Percentiles rank a stretch among this genome's conserved stretches.
phyloP scores from a whole-genome alignment of 1,140 invertebrate species.

The Hydropsyche tenuis region DNA sequence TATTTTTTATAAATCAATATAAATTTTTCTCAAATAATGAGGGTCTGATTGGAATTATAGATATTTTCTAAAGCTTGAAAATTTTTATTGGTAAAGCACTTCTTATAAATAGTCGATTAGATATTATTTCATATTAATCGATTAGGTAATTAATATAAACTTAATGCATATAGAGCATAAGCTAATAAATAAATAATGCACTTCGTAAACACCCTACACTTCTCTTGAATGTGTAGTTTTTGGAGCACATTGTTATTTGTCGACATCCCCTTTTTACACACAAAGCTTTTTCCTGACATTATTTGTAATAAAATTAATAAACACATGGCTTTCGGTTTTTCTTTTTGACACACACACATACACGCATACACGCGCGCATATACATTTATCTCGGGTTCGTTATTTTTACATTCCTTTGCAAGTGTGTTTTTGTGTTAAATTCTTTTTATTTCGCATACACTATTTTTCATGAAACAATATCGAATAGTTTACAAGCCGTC shows the following conservation, averaged over 20 bases:
- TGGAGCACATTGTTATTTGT: conserved; percentile 29
- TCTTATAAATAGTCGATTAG: no score
- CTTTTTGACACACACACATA: conserved; percentile 4
- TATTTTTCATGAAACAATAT: neutral
- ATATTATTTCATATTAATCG: no score
- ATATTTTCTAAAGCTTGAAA: no score
- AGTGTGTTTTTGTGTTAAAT: neutral
- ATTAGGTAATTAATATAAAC: no score
- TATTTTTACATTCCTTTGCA: no score
- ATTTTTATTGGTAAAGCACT: no score
- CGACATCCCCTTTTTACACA: conserved; percentile 28
- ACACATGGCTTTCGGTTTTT: conserved; percentile 41
- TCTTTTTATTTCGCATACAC: neutral
- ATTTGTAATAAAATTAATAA: conserved; percentile 50
- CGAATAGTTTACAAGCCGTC: neutral
- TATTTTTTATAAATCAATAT: no score
- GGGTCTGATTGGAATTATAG: no score
- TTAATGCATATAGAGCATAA: no score
- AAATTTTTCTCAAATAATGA: no score
- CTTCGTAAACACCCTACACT: conserved; percentile 17
- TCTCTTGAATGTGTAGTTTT: conserved; percentile 26
- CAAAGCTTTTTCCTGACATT: conserved; percentile 40
- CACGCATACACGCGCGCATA: neutral
- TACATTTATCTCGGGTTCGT: no score
- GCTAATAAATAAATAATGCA: neutral